Evolutionary conservation across 2,113 vertebrate species (phyloP), one percentile per base, ranked within the genome.

Genomic region (Zosterops japonicus): DNA sequence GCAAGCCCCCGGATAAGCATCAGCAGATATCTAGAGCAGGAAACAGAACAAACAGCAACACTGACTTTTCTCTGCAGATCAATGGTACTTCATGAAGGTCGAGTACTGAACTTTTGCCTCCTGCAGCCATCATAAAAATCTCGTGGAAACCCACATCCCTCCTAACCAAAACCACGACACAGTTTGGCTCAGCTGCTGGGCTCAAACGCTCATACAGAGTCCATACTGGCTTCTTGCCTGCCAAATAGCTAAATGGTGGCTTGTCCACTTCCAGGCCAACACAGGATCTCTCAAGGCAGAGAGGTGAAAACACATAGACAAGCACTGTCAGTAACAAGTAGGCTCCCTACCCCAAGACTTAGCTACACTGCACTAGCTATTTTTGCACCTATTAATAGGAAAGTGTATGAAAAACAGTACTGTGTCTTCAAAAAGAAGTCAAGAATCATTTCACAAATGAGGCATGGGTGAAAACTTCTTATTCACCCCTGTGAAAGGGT

Each of bases 121-220:
- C 59, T 31, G 29, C 14, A 13, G 21, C 17, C 1, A 0, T 44
- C 12, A 31, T 3, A 64, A 64, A 82, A 82, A 52, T 11, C 5
- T 55, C 64, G 27, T 1, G 0, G 7, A 70, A 13, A 31, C 28
- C 3, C 23, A 35, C 5, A 63, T 23, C 9, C 18, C 6, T 47
- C 44, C 52, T 11, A 46, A 69, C 4, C 35, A 83, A 83, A 88
- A 79, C 7, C 23, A 29, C 0, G 0, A 47, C 12, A 17, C 2
- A 15, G 31, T 24, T 36, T 49, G 19, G 24, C 49, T 49, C 17
- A 49, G 5, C 41, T 44, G 15, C 27, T 36, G 36, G 36, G 36
- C 24, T 42, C 42, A 61, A 65, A 50, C 0, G 1, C 8, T 11
- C 1, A 24, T 2, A 1, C 0, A 0, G 21, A 50, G 6, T 25